Base-by-base conservation (phyloP, 2,888 invertebrate genomes). In the Rhagonycha fulva region DNA sequence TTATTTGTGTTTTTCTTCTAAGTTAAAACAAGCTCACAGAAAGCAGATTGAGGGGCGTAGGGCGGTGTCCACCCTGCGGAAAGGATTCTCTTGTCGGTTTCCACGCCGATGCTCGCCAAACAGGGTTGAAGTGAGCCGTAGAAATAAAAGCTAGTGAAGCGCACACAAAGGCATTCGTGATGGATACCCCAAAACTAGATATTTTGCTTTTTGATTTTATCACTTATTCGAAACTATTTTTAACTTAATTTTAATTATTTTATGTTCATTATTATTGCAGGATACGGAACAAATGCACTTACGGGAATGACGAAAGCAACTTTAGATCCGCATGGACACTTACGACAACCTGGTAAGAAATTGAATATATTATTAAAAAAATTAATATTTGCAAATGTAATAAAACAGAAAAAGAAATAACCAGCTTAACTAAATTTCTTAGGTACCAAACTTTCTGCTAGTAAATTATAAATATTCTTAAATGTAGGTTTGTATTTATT, bases 301-400 rank as follows among this genome's bases (percentile, higher is more conserved):
- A 91, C 92, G 82, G 93, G 91, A 80, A 94, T 94, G 93, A 94
- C 94, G 79, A 96, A 96, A 88, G 91, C 95, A 84, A 93, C 94
- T 82, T 90, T 96, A 88, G 96, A 96, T 88, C 94, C 96, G 71
- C 96, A 96, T 89, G 92, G 95, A 85, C 96, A 96, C 90, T 92
- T 96, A 83, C 91, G 96, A 86, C 96, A 96, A 90, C 96, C 96
- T 90, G 96, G 96, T 96, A 88, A 90, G 90, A 84, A 47, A 5
- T n/a, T 47, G 5, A 19, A 19, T 19, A 19, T 19, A 19, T 19
- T 19, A 19, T 19, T 19, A 2, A 19, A 19, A 19, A 19, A 19
- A 2, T 19, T 19, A 19, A 19, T 19, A 19, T 19, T 19, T 2
- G 19, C 1, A 19, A 19, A 19, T 19, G 19, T 19, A 19, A 19